Percentiles rank a stretch among this genome's conserved stretches.
Conservation (phyloP, 2,888 invertebrate genomes). For the Melolontha melolontha region DNA sequence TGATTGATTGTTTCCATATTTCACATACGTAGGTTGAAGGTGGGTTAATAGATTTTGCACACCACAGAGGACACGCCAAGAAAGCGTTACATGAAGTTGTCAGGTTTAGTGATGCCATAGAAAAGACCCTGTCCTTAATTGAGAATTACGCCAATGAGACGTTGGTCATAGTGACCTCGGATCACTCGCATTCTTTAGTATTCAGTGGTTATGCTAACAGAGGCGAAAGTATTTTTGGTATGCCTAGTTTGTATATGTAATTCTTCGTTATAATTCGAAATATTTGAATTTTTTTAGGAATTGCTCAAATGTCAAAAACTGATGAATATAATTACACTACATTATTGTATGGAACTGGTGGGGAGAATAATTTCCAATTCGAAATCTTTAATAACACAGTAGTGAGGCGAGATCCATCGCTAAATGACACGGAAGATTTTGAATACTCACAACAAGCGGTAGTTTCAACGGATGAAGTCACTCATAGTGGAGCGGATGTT, state of each 20-base stretch:
- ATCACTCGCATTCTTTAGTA: slow-evolving; percentile 83
- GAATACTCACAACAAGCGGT: slow-evolving; percentile 80
- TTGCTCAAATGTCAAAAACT: slow-evolving; percentile 72
- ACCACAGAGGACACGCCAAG: slow-evolving; percentile 84
- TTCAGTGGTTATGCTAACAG: slow-evolving; percentile 83
- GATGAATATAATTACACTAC: slow-evolving; percentile 81
- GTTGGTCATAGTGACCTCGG: slow-evolving; percentile 86
- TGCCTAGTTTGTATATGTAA: slow-evolving; percentile 40
- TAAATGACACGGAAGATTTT: slow-evolving; percentile 72
- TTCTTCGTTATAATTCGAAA: neutral
- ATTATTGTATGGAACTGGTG: slow-evolving; percentile 82
- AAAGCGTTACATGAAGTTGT: slow-evolving; percentile 84
- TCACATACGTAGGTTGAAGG: slow-evolving; percentile 76
- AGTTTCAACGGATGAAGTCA: slow-evolving; percentile 78
- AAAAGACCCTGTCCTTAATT: slow-evolving; percentile 72
- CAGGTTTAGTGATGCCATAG: slow-evolving; percentile 83
- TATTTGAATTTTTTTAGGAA: slow-evolving; percentile 63
- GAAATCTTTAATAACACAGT: slow-evolving; percentile 60
- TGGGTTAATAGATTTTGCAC: slow-evolving; percentile 87
- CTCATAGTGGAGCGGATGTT: slow-evolving; percentile 89
- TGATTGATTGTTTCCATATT: neutral
- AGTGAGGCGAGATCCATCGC: slow-evolving; percentile 72
- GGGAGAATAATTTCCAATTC: slow-evolving; percentile 75
- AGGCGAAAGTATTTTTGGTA: slow-evolving; percentile 79
- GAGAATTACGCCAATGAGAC: slow-evolving; percentile 71